Evolutionary conservation across 2,113 vertebrate genomes (phyloP).

Genomic region (Silurus asotus): DNA sequence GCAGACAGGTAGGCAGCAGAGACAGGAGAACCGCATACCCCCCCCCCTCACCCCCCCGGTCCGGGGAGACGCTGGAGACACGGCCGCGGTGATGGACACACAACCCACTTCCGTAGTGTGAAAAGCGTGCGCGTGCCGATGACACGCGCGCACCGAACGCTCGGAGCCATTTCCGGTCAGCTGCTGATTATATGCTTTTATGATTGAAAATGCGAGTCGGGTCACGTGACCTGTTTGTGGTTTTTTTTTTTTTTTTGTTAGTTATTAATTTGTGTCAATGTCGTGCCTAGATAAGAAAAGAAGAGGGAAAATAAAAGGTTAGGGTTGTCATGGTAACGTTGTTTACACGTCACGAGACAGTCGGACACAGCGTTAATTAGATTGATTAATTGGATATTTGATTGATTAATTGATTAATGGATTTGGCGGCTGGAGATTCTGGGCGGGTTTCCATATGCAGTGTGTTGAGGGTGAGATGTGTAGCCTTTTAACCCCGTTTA

Average conservation of each 20-base stretch:
- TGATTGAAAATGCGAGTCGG: not conserved
- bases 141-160: not conserved
- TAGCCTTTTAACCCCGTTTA: conserved; percentile 9
- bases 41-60: not conserved
- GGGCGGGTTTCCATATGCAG: not conserved
- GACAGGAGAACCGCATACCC: not conserved
- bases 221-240: not conserved
- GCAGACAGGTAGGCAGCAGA: not conserved
- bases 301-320: not conserved
- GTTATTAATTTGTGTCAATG: not conserved
- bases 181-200: not conserved
- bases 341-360: not conserved
- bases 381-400: no score
- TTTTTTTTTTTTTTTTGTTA: not conserved
- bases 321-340: conserved; percentile 26
- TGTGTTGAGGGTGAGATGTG: not conserved
- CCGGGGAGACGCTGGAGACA: no score
- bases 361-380: not conserved
- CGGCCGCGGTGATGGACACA: no score
- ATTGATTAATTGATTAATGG: no score
- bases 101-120: not conserved
- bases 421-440: not conserved
- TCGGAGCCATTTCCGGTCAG: not conserved
- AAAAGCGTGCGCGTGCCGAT: not conserved
- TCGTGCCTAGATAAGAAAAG: not conserved